A percentile compares a stretch with the other conserved stretches of the same genome.
Conservation (phyloP, 1,140 invertebrate species). For the Ostrea denselamellosa region DNA sequence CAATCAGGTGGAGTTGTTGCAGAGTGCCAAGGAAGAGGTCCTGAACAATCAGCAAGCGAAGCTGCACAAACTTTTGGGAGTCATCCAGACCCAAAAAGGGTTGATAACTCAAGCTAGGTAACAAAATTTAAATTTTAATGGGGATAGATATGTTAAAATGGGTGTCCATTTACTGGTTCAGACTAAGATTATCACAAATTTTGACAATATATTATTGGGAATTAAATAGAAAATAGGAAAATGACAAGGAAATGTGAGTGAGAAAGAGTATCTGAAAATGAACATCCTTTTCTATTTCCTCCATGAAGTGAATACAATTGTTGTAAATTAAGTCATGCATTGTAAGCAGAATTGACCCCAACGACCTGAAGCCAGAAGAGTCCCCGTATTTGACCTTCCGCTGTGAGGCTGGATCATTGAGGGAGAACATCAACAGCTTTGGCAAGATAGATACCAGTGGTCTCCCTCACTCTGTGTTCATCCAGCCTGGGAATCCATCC, state of each 20-base stretch:
- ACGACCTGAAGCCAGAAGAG: slow-evolving; percentile 72
- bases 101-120: background rate
- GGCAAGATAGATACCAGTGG: slow-evolving; percentile 70
- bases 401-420: slow-evolving; percentile 62
- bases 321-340: background rate
- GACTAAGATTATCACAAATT: too few relatives aligned
- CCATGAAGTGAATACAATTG: background rate
- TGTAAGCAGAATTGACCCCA: slow-evolving; percentile 60
- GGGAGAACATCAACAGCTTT: slow-evolving; percentile 72
- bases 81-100: slow-evolving; percentile 47
- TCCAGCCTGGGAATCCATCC: slow-evolving; percentile 65
- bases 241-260: too few relatives aligned
- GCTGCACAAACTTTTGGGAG: slow-evolving; percentile 70
- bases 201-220: too few relatives aligned
- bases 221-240: too few relatives aligned
- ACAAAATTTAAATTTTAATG: background rate
- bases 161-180: too few relatives aligned
- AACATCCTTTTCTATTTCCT: background rate
- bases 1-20: slow-evolving; percentile 71
- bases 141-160: too few relatives aligned
- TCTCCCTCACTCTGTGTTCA: slow-evolving; percentile 66
- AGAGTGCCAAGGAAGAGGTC: slow-evolving; percentile 72
- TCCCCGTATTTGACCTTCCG: slow-evolving; percentile 71
- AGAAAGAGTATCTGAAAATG: too few relatives aligned
- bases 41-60: slow-evolving; percentile 70